phyloP scores from a whole-genome alignment of 2,797 vertebrate genomes.

The Brachyalestes nurse region DNA sequence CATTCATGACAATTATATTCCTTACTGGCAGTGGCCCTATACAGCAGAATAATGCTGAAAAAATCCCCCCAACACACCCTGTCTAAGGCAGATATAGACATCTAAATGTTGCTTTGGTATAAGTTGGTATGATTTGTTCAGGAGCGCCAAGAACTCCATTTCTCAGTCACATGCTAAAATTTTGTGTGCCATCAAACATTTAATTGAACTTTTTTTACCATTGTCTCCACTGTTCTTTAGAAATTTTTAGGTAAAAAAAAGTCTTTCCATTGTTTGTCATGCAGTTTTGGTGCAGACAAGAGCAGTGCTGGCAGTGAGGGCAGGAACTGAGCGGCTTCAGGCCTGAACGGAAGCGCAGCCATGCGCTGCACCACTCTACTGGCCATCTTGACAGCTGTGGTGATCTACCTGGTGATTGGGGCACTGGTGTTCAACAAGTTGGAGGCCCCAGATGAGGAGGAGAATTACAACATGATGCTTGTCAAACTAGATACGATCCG shows the following conservation, averaged over 20 bases:
- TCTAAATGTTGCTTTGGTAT: too few relatives aligned
- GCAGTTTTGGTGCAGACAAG: slow-evolving; percentile 65
- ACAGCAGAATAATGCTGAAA: too few relatives aligned
- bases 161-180: too few relatives aligned
- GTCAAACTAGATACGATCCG: slow-evolving; percentile 65
- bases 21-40: too few relatives aligned
- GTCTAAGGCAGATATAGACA: too few relatives aligned
- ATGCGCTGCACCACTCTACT: slow-evolving; percentile 88
- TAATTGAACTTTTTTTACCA: too few relatives aligned
- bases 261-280: slow-evolving; percentile 29
- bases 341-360: slow-evolving; percentile 61
- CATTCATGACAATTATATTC: too few relatives aligned
- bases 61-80: too few relatives aligned
- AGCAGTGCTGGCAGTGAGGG: slow-evolving; percentile 50
- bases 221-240: too few relatives aligned
- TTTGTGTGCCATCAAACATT: too few relatives aligned
- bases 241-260: neutral
- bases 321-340: slow-evolving; percentile 55
- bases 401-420: slow-evolving; percentile 87
- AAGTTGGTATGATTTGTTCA: too few relatives aligned
- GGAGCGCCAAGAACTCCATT: too few relatives aligned
- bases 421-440: slow-evolving; percentile 86
- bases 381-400: slow-evolving; percentile 79
- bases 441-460: slow-evolving; percentile 80
- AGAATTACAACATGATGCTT: slow-evolving; percentile 57